Base-by-base conservation (phyloP, 2,797 vertebrate genomes). In the Clangula hyemalis region DNA sequence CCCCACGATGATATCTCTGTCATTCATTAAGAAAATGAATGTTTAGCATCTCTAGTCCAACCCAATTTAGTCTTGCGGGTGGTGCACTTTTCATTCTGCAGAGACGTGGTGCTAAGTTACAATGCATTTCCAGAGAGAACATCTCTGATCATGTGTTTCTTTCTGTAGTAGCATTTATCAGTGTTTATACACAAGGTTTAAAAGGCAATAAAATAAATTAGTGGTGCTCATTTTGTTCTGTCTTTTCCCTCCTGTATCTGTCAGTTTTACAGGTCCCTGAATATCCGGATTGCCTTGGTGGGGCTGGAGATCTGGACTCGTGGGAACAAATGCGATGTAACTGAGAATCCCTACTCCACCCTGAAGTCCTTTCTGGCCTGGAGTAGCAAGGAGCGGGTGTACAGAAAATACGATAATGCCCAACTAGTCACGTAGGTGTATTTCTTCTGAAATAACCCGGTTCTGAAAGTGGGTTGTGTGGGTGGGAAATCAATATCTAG, bases 181-280 rank as follows among this genome's bases (percentile, higher is more conserved):
- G 39, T 4, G 18, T 20, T 77, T 71, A n/a, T n/a, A 82, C 13
- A 41, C 34, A 64, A 41, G 38, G 17, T 38, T 61, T 74, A 75
- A 86, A 85, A 1, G 7, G 15, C 11, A 47, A 17, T 74, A 13
- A 66, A 86, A 81, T 58, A 69, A 77, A 34, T 75, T 1, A 4
- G 3, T 32, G 32, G 8, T 71, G 17, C 32, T 93, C 25, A 27
- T 54, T 73, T 89, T 80, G 41, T 56, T 8, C 21, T 39, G 20
- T 81, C 16, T 53, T 64, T 58, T 77, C 54, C 28, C 28, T 95
- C 32, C 47, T 36, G 14, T 78, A 21, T 34, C 65, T 94, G 92
- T 74, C 93, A 99, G 99, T 99, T 99, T 97, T 99, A 99, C 96
- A 99, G 98, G 95, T 91, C 98, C 13, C 94, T 99, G 90, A 99